Evolutionary conservation across 2,113 vertebrate species (phyloP).

Genomic region (Saimiri boliviensis): DNA sequence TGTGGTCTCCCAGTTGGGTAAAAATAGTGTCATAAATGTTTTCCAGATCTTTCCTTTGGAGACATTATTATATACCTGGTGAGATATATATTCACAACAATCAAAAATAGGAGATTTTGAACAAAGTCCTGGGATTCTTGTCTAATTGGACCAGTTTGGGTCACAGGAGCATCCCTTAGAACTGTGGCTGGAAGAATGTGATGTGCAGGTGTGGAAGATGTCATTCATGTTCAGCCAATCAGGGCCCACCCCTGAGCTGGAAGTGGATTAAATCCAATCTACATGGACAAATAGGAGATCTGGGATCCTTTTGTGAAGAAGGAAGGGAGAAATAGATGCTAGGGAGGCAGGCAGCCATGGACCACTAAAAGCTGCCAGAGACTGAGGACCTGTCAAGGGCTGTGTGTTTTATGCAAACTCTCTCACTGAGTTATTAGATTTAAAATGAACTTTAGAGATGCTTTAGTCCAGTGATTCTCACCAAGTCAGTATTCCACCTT

Average conservation of each 20-base stretch:
- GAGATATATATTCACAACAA: neutral
- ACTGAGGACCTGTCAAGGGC: neutral
- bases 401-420: neutral
- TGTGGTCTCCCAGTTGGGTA: neutral
- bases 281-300: neutral
- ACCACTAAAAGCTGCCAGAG: neutral
- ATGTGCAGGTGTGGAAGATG: neutral
- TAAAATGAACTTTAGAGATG: neutral
- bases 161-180: neutral
- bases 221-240: neutral
- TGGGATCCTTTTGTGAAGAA: neutral
- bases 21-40: neutral
- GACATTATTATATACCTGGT: neutral
- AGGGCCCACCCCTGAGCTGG: neutral
- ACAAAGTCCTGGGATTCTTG: neutral
- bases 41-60: conserved; percentile 29
- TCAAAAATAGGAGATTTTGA: neutral
- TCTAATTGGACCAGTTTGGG: neutral
- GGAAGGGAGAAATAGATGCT: neutral
- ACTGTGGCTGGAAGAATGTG: neutral
- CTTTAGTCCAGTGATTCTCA: neutral
- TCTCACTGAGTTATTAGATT: neutral
- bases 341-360: neutral
- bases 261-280: neutral
- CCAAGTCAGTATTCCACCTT: neutral